A percentile compares a stretch with the other conserved stretches of the same genome.
These are phyloP conservation scores for Arrhamphus sclerolepis DNA, from an alignment of 2,797 vertebrate species.

Conservation along the genomic window DNA sequence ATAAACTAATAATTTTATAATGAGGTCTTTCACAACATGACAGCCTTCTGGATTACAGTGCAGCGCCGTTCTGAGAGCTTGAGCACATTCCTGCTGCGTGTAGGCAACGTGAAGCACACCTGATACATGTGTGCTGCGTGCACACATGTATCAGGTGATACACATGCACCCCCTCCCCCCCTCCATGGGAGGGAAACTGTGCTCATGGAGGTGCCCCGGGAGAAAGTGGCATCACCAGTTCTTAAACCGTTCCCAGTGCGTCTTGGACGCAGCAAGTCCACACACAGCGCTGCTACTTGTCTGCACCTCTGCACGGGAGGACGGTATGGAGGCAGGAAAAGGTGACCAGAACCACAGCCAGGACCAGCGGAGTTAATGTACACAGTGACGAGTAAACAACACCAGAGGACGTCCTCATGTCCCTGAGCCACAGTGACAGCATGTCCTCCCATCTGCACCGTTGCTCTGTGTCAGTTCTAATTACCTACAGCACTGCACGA, in stretches of 20 bases:
- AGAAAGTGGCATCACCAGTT: slow-evolving; percentile 23
- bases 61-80: slow-evolving; percentile 37
- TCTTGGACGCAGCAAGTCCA: slow-evolving; percentile 27
- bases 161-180: no score
- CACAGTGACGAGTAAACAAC: slow-evolving; percentile 64
- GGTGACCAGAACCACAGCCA: slow-evolving; percentile 15
- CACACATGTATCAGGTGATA: no score
- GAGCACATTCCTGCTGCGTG: slow-evolving; percentile 60
- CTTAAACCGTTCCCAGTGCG: slow-evolving; percentile 21
- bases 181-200: neutral
- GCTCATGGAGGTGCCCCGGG: neutral
- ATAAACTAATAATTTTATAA: no score
- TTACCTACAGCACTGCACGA: slow-evolving; percentile 55
- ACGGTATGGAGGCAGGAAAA: neutral
- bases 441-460: slow-evolving; percentile 61
- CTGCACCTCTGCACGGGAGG: neutral
- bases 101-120: slow-evolving; percentile 50
- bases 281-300: neutral
- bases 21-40: no score
- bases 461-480: slow-evolving; percentile 66
- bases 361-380: slow-evolving; percentile 49
- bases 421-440: slow-evolving; percentile 57
- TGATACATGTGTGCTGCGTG: slow-evolving; percentile 44
- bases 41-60: neutral
- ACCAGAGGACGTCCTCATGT: slow-evolving; percentile 62